These are phyloP conservation scores for Abrostola triplasia DNA, from an alignment of 2,888 invertebrate genomes.

Conservation along the genomic window DNA sequence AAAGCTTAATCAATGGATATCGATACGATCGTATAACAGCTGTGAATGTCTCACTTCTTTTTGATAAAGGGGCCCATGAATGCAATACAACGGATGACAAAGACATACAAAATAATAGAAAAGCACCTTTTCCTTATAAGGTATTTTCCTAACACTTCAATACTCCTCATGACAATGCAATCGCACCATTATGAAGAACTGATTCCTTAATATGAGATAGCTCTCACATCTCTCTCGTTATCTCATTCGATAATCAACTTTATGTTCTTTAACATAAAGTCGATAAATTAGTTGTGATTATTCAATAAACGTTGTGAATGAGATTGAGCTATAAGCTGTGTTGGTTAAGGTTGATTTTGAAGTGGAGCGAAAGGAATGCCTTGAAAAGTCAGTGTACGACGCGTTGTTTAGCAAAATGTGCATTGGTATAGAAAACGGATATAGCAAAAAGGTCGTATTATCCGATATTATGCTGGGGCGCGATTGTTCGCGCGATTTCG, in stretches of 20 bases:
- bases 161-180: conserved; percentile 73
- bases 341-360: conserved; percentile 28
- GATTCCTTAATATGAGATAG: conserved; percentile 78
- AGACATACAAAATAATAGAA: conserved; percentile 54
- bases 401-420: conserved; percentile 82
- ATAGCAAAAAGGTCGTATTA: conserved; percentile 75
- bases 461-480: conserved; percentile 72
- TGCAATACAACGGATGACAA: conserved; percentile 46
- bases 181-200: conserved; percentile 78
- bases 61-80: conserved; percentile 43
- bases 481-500: conserved; percentile 74
- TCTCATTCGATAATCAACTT: conserved; percentile 59
- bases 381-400: conserved; percentile 50
- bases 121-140: conserved; percentile 72
- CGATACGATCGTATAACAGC: conserved; percentile 16
- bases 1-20: conserved; percentile 21
- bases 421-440: conserved; percentile 81
- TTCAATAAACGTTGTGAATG: conserved; percentile 9
- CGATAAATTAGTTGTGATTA: conserved; percentile 23
- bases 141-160: conserved; percentile 59
- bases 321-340: conserved; percentile 18
- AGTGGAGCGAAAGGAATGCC: conserved; percentile 63
- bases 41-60: conserved; percentile 28
- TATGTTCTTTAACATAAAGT: conserved; percentile 28
- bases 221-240: conserved; percentile 61